Conservation (phyloP, 2,888 invertebrate species). For the Cephus rjabovi region DNA sequence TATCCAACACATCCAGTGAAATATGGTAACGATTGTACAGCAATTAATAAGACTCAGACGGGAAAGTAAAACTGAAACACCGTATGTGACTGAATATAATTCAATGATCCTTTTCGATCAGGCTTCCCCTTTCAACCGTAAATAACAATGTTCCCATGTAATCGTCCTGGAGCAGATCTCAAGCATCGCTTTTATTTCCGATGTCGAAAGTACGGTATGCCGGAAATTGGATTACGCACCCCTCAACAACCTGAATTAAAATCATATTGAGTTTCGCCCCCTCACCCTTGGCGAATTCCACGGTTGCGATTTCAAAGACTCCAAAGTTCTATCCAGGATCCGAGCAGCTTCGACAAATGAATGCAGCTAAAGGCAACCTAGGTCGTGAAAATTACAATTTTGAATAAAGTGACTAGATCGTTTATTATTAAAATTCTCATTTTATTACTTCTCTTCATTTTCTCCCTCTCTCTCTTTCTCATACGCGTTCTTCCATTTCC, state of each 20-base stretch:
- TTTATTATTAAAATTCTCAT: neutral
- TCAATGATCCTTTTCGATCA: neutral
- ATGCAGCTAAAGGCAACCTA: neutral
- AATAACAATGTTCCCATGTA: neutral
- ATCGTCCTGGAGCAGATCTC: neutral
- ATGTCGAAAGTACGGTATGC: neutral
- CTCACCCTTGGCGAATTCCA: neutral
- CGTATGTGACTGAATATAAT: neutral
- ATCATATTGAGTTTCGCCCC: neutral
- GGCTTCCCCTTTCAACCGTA: neutral
- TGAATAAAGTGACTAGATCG: neutral
- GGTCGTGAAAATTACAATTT: neutral
- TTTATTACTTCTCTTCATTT: neutral
- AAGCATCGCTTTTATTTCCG: neutral
- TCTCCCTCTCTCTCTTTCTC: neutral
- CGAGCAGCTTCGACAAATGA: neutral
- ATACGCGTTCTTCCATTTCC: neutral
- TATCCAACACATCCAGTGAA: neutral
- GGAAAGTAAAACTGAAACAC: neutral
- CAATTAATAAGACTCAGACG: neutral
- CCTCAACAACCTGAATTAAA: neutral
- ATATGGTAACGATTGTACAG: neutral
- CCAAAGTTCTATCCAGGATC: neutral
- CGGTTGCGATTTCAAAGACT: neutral
- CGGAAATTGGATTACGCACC: conserved; percentile 7